Percentiles rank a stretch among this genome's conserved stretches.
phyloP scores from a whole-genome alignment of 2,113 vertebrate species.

The Xenopus tropicalis region DNA sequence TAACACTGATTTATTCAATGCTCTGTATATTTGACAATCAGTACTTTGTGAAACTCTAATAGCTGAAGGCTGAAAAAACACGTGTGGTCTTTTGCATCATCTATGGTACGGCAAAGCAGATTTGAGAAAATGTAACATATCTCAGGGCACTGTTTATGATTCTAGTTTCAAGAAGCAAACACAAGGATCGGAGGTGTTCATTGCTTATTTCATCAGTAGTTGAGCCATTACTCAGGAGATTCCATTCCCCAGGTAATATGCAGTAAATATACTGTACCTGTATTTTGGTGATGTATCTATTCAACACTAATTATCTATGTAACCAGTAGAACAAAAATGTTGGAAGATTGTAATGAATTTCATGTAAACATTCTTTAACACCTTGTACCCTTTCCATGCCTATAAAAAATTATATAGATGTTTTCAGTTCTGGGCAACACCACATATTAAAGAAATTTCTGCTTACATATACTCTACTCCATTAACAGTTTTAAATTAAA shows the following conservation, averaged over 20 bases:
- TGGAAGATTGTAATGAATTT: too few relatives aligned
- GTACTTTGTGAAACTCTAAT: neutral
- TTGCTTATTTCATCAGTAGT: constrained; percentile 8
- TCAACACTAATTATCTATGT: too few relatives aligned
- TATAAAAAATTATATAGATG: too few relatives aligned
- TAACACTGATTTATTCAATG: neutral
- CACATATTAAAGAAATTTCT: too few relatives aligned
- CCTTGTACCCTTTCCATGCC: too few relatives aligned
- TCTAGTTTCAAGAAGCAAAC: constrained; percentile 5
- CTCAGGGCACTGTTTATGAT: constrained; percentile 1
- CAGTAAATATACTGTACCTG: too few relatives aligned
- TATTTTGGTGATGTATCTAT: too few relatives aligned
- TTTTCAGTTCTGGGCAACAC: too few relatives aligned
- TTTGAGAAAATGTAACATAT: neutral
- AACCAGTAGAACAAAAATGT: too few relatives aligned
- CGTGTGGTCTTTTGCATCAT: constrained; percentile 8
- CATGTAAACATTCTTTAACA: too few relatives aligned
- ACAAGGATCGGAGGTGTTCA: neutral
- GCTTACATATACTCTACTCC: too few relatives aligned
- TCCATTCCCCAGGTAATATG: neutral
- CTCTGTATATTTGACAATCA: neutral
- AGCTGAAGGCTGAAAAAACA: neutral
- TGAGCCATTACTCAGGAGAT: constrained; percentile 14
- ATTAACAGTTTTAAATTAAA: too few relatives aligned
- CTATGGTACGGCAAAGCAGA: neutral